Conservation (phyloP, 1,140 invertebrate genomes). For the Lasioglossum baleicum region DNA sequence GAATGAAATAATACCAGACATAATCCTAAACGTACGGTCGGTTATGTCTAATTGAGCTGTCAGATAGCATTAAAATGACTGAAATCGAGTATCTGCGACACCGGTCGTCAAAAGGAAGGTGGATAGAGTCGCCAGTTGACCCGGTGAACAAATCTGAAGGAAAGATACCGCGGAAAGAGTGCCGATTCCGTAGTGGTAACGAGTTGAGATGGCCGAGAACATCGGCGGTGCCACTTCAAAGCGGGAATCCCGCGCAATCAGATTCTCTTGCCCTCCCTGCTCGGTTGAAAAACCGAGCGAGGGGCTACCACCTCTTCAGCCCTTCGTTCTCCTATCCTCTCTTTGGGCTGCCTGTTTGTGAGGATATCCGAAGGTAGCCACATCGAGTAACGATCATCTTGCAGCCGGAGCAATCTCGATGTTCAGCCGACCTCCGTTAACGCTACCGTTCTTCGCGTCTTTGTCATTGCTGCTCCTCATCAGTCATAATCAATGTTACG, state of each 20-base stretch:
- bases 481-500: too few relatives aligned
- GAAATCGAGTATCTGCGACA: not conserved
- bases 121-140: slow-evolving; percentile 12
- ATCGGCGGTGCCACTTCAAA: slow-evolving; percentile 78
- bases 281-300: slow-evolving; percentile 72
- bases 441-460: too few relatives aligned
- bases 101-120: not conserved
- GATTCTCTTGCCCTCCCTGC: slow-evolving; percentile 64
- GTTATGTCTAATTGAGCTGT: not conserved
- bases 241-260: slow-evolving; percentile 79
- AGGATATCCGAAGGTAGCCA: slow-evolving; percentile 20
- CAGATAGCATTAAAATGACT: not conserved
- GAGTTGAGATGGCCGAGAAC: slow-evolving; percentile 76
- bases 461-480: too few relatives aligned
- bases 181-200: slow-evolving; percentile 73
- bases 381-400: slow-evolving; percentile 37
- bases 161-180: slow-evolving; percentile 49
- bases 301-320: slow-evolving; percentile 37
- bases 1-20: not conserved
- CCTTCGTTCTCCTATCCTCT: slow-evolving; percentile 39
- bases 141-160: slow-evolving; percentile 24
- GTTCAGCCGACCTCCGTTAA: too few relatives aligned
- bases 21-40: not conserved
- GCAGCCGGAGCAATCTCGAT: slow-evolving; percentile 11
- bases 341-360: slow-evolving; percentile 23